Evolutionary conservation across 2,797 vertebrate genomes (phyloP), one percentile per base, ranked within the genome.

Genomic region (Syndactyla subalaris): DNA sequence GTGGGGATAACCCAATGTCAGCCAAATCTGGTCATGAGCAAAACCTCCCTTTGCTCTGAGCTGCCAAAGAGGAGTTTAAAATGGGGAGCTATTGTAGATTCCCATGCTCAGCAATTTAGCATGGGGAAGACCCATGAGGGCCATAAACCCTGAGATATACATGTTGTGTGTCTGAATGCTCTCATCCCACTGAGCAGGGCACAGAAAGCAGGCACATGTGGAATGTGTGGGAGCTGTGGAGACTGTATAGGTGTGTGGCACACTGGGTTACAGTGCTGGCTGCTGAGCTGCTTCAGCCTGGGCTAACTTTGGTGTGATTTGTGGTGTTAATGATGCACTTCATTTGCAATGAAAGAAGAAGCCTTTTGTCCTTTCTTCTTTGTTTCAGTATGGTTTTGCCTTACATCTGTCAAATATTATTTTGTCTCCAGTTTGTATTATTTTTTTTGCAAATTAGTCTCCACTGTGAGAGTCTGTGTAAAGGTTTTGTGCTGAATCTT

Each of bases 401-500:
- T 92, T 83, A 34, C 21, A 45, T 88, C 49, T 41, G 68, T 67
- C 54, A 19, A 73, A 57, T 86, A 45, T 58, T 54, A 61, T 83
- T 95, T 95, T 88, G 79, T 94, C 48, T 92, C 54, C 62, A 70
- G 29, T 66, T 93, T 48, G 39, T 80, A 93, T 92, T 83, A 85
- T 45, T 84, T 91, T 95, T 92, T 95, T 91, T 95, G 58, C 62
- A 93, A 96, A 95, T 88, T 80, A 39, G n/a, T 89, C 73, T 91
- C 85, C 7, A 13, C 5, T 34, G 78, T n/a, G 55, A 85, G 36
- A 80, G n/a, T 30, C 24, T 57, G 32, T 73, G 45, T 54, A 79
- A 88, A 85, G 36, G 89, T 91, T 91, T 80, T 27, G n/a, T 85
- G 58, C n/a, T 18, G 6, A 36, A 36, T 80, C 73, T 89, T 96